A percentile compares a stretch with the other conserved stretches of the same genome.
Conservation (phyloP, 2,797 vertebrate genomes). For the Falco biarmicus region DNA sequence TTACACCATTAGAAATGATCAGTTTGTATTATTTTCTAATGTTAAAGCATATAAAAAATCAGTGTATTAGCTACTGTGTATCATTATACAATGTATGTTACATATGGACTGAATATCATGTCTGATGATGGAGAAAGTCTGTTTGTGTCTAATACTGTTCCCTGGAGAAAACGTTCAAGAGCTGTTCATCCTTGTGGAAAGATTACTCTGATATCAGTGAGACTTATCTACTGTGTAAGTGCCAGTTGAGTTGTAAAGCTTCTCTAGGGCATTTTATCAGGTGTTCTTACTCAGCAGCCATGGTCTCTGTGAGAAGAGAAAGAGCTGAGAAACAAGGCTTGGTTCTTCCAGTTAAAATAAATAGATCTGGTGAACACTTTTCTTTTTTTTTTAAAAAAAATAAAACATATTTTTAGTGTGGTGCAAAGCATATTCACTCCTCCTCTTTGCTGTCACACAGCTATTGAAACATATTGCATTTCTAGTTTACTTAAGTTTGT, state of each 20-base stretch:
- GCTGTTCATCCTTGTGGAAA: constrained; percentile 55
- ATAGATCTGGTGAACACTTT: not conserved
- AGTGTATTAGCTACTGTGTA: not conserved
- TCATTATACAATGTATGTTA: not conserved
- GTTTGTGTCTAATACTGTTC: constrained; percentile 15
- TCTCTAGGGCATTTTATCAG: constrained; percentile 73
- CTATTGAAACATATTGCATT: not conserved
- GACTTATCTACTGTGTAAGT: constrained; percentile 73
- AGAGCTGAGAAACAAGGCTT: not conserved
- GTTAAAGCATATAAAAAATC: not conserved
- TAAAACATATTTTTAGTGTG: not conserved
- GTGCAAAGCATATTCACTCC: not conserved
- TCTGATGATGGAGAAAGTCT: constrained; percentile 39
- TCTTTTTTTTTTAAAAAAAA: not conserved
- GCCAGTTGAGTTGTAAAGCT: constrained; percentile 73
- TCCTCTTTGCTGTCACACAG: not conserved
- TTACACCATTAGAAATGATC: not conserved
- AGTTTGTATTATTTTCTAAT: not conserved
- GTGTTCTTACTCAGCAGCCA: constrained; percentile 49
- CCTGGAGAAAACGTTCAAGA: constrained; percentile 51
- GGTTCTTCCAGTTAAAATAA: not conserved
- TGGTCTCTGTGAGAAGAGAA: constrained; percentile 18
- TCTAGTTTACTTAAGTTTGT: not conserved
- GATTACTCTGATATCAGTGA: constrained; percentile 69
- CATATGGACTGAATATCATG: not conserved